Conservation (phyloP, 2,888 invertebrate genomes). For the Timandra comae region DNA sequence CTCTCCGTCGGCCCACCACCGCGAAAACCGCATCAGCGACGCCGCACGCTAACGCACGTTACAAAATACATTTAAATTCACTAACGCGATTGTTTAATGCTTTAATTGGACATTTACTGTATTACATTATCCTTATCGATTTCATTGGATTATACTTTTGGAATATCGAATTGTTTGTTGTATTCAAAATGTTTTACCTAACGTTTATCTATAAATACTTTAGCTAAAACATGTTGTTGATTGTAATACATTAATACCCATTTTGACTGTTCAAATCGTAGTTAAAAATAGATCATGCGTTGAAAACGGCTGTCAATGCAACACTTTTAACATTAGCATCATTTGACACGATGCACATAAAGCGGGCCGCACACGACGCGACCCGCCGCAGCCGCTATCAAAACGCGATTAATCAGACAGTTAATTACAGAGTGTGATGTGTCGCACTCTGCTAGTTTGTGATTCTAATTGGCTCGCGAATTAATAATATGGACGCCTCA, state of each 20-base stretch:
- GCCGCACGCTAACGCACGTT: no score
- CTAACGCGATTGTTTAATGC: constrained; percentile 1
- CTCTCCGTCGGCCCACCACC: constrained; percentile 1
- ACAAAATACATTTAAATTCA: constrained; percentile 6
- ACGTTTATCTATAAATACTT: not conserved
- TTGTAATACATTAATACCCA: no score
- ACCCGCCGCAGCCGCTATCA: constrained; percentile 1
- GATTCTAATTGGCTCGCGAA: constrained; percentile 9
- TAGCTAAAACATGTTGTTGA: no score
- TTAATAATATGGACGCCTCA: constrained; percentile 7
- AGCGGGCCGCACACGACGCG: constrained; percentile 8
- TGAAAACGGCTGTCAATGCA: not conserved
- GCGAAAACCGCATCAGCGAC: constrained; percentile 2
- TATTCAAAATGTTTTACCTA: not conserved
- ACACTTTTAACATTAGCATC: not conserved
- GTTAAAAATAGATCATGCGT: not conserved
- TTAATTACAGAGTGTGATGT: constrained; percentile 3
- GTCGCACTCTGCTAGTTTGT: constrained; percentile 4
- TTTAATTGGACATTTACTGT: not conserved
- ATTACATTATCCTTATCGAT: no score
- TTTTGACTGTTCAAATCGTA: not conserved
- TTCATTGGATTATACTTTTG: no score
- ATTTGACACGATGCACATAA: constrained; percentile 3
- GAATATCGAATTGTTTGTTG: no score
- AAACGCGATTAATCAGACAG: constrained; percentile 4